phyloP scores from a whole-genome alignment of 2,797 vertebrate genomes.

The Cryptoprocta ferox region DNA sequence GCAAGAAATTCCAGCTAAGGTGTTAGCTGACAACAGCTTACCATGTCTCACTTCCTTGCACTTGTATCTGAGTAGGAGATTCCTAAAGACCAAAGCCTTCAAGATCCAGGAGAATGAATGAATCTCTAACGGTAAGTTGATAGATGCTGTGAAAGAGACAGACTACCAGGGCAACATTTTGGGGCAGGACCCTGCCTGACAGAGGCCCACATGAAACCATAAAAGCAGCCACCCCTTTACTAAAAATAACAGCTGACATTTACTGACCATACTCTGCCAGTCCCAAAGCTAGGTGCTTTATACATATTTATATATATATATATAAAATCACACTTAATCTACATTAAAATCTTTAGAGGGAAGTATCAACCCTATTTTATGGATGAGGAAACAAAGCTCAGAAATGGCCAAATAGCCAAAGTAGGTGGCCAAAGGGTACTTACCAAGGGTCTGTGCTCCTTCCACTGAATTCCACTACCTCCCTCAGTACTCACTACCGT shows the following conservation, averaged over 20 bases:
- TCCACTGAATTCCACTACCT: neutral
- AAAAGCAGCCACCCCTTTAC: neutral
- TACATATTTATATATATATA: neutral
- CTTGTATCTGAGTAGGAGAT: conserved; percentile 53
- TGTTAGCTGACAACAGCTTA: conserved; percentile 73
- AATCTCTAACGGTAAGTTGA: conserved; percentile 16
- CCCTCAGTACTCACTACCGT: neutral
- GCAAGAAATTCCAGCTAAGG: conserved; percentile 66
- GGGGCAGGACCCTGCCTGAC: neutral
- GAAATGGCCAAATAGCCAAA: neutral
- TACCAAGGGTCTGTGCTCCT: neutral
- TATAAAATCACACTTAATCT: conserved; percentile 44
- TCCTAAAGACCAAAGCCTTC: conserved; percentile 65
- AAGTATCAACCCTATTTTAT: neutral
- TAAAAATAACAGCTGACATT: conserved; percentile 54
- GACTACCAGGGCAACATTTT: conserved; percentile 19
- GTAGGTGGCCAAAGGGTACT: neutral
- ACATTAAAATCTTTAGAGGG: conserved; percentile 38
- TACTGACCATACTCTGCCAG: conserved; percentile 47
- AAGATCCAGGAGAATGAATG: conserved; percentile 58
- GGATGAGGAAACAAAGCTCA: conserved; percentile 48
- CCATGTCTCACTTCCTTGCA: conserved; percentile 51
- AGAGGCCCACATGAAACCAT: conserved; percentile 31
- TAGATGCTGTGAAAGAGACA: conserved; percentile 21
- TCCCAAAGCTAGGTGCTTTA: neutral